Base-by-base conservation (phyloP, 2,113 vertebrate species). In the Hyperoodon ampullatus region DNA sequence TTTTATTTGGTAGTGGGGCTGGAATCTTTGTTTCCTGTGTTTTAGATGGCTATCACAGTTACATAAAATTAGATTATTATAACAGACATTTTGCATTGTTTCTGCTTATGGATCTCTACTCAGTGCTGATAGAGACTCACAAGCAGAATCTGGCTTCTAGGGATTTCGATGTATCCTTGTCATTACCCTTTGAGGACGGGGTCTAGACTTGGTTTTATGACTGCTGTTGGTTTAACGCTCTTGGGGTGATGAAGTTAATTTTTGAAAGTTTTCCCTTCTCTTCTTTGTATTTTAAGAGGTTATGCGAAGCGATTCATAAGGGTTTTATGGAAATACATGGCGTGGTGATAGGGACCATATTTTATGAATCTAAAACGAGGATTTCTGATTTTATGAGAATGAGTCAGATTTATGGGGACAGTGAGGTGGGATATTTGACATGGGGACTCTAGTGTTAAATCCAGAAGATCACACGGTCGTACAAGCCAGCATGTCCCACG, bases 301-400 rank as follows among this genome's bases (percentile, higher is more conserved):
- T 74, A 11, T 65, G 35, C 63, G 85, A 94, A 70, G 95, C 9
- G 13, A 26, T 91, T 92, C 65, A 42, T 85, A 61, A 77, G 77
- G 6, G 82, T 88, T 94, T 93, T 94, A 42, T 88, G 82, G 60
- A 93, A 91, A 90, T 84, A 33, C 16, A 63, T 90, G 75, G 11
- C 6, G 47, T 93, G 93, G 63, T 95, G 90, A 78, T 74, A 74
- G 35, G 58, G 15, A 44, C 42, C 55, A 61, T 92, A 74, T 94
- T 94, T 90, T 84, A 85, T 85, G 81, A 91, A 85, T 50, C 58
- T 85, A 75, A 94, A 93, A 80, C 33, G 60, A 39, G 70, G 82
- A 81, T 93, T 88, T 95, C 86, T 53, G 71, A 88, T 91, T 93
- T 96, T 86, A 86, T 77, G 86, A 93, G 92, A 66, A 30, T 28